Base-by-base conservation (phyloP, 2,888 invertebrate genomes). In the Muschampia plurimacula region DNA sequence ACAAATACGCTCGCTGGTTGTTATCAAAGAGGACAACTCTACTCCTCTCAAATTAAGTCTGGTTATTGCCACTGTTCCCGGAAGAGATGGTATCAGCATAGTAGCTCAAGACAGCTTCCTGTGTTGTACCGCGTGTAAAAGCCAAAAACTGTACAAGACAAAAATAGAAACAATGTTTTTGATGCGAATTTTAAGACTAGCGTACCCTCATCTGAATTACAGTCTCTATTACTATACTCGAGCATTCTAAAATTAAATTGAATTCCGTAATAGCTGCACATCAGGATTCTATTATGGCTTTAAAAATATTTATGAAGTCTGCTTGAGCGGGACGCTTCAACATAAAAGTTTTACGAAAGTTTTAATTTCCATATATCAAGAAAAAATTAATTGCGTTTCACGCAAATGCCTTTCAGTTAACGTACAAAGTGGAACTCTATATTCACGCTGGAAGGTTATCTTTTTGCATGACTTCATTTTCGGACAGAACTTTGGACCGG, bases 321-420 rank as follows among this genome's bases (percentile, higher is more conserved):
- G n/a, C 32, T 39, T 36, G 44, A 36, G 65, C 36, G 36, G 55
- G 36, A 22, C 66, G 36, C 8, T 55, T 52, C 41, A 44, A 22
- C 63, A 44, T n/a, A n/a, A n/a, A 66, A 66, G 52, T 66, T 36
- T 15, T 12, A 9, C 15, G 7, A 22, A 39, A 62, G 32, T 55
- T 65, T 63, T 39, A 63, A 66, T 66, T 66, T 66, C 55, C 66
- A 66, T 66, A 66, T 66, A 55, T 64, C 64, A 66, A 15, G 49
- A 66, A 66, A 65, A 66, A 66, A 66, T 52, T 66, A 66, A 66
- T 55, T 39, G 55, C 39, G 39, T 66, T 66, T 39, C 10, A 41
- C 22, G 28, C n/a, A 9, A 55, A 55, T 22, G 44, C 32, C 55
- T 32, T 10, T 10, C 7, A 39, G 1, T 32, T n/a, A 39, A 15